Conservation (phyloP, 2,888 invertebrate species). For the Athrips mouffetella region DNA sequence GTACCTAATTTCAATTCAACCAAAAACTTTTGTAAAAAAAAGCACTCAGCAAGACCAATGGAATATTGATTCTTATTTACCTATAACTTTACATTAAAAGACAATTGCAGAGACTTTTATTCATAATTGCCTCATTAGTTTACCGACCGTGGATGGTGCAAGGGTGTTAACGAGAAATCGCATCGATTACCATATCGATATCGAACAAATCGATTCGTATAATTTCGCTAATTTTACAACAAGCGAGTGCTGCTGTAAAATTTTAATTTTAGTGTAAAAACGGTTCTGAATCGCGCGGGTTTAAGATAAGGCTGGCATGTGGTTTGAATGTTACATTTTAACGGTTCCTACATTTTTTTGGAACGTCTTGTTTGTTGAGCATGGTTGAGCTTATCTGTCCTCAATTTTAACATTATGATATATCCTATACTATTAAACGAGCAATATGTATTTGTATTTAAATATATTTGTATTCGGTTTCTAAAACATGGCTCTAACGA, state of each 20-base stretch:
- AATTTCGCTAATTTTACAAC: constrained; percentile 43
- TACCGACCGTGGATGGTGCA: constrained; percentile 18
- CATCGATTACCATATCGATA: constrained; percentile 31
- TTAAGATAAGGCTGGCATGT: constrained; percentile 17
- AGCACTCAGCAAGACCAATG: no score
- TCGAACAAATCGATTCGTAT: constrained; percentile 30
- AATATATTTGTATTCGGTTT: no score
- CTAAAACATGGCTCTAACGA: no score
- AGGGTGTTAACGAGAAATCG: constrained; percentile 23
- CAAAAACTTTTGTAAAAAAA: no score
- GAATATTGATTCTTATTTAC: background rate
- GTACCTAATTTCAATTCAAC: no score
- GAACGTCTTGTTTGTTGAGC: background rate
- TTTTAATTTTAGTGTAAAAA: constrained; percentile 31
- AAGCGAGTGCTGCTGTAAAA: constrained; percentile 28
- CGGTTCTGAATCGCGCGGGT: background rate
- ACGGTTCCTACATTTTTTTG: background rate
- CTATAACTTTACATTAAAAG: constrained; percentile 2
- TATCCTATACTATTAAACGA: background rate
- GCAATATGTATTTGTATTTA: no score
- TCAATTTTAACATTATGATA: background rate
- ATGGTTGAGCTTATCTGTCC: background rate
- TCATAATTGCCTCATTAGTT: constrained; percentile 8
- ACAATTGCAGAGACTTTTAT: background rate
- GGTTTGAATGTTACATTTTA: constrained; percentile 14